Base-by-base conservation (phyloP, 1,140 invertebrate species). In the Cataglyphis hispanica region DNA sequence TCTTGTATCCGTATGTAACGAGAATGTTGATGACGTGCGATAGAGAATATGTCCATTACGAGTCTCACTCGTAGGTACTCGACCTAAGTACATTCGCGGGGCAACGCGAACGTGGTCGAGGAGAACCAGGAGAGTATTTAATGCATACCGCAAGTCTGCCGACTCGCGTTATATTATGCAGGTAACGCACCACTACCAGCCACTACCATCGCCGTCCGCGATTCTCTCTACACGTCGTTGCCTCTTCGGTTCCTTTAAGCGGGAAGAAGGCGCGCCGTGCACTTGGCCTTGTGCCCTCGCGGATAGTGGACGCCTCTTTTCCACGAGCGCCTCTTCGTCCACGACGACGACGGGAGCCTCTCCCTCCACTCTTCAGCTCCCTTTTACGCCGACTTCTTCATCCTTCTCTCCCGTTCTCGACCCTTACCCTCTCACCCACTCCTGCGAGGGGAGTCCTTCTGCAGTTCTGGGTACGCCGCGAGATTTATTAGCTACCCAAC, bases 401-500 rank as follows among this genome's bases (percentile, higher is more conserved):
- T 46, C 40, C 31, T 58, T n/a, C 63, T 75, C 46, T 72, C 70
- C 53, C 64, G 53, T 78, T 67, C 76, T 37, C 27, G n/a, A 67
- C 61, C 46, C 31, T 84, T 43, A 13, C n/a, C 43, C 31, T 43
- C 46, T 76, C 46, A 27, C n/a, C n/a, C 83, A 13, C 46, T 43
- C 63, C 43, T 46, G 43, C 7, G 34, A 50, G 78, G 27, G 25
- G 37, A 50, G 27, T 53, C 86, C 86, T 63, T 80, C 87, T 69
- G 61, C 56, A 60, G 67, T 80, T 84, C 85, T 69, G 88, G 53
- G 67, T 84, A 88, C 89, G 61, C 74, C 74, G 86, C 56, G 75
- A 90, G 89, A 90, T 90, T 90, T 90, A 90, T 90, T 90, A 90
- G 89, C 89, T 72, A 53, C 43, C 74, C 77, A 64, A 89, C 78